Evolutionary conservation across 2,113 vertebrate species (phyloP), one percentile per base, ranked within the genome.

Genomic region (Psettodes erumei): DNA sequence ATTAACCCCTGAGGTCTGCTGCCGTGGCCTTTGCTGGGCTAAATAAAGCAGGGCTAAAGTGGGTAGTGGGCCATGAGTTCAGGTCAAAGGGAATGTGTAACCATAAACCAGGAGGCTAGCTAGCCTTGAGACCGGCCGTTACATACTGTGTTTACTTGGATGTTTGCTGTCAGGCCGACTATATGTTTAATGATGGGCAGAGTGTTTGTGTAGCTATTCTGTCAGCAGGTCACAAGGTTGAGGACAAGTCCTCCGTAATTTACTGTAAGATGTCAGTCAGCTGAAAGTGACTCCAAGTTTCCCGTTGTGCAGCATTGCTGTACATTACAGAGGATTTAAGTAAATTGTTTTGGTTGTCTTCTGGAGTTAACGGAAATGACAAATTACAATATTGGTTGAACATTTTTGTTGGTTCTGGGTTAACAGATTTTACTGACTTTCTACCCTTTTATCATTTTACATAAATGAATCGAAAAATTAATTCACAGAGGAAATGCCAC

Each of bases 71-170:
- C 79, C 72, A 55, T 45, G 68, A 68, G 85, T 85, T 88, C 78
- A 83, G 84, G 87, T 91, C 89, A 91, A 82, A 87, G 86, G 87
- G 83, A 91, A 91, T 81, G 81, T 91, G 89, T 88, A 91, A 90
- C 89, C 56, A 75, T 85, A 90, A 75, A 83, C 83, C 84, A 51
- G 65, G 47, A 85, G 77, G 50, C 13, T 37, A 33, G 68, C 77
- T 51, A 54, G 75, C 83, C 75, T 81, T 71, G 71, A 81, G 74
- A 84, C 9, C 73, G 40, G 73, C 48, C 65, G 51, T 55, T 73
- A 73, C 68, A 32, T 56, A 37, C 38, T 59, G 58, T 82, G 83
- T 88, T 88, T 88, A 84, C 83, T 75, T 63, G 73, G 35, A 81
- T 90, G 71, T 83, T 82, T 86, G 55, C 48, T 75, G 82, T 71